Evolutionary conservation across 1,140 invertebrate species (phyloP), one percentile per base, ranked within the genome.

Genomic region (Aphidius gifuensis): DNA sequence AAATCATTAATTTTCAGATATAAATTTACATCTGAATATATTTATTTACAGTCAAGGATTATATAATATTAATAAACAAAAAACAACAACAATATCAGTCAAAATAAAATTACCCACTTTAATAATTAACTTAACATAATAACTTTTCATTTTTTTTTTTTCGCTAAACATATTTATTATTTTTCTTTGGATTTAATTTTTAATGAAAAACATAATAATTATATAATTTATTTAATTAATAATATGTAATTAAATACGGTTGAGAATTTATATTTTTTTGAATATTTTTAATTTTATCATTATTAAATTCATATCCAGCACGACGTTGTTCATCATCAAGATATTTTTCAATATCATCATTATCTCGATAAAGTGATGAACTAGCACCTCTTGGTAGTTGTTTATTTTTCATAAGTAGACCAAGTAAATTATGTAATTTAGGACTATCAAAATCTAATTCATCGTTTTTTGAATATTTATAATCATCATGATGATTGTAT

Each of bases 391-490:
- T n/a, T 0, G 79, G 78, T 2, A 81, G 44, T 39, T 76, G 74
- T 23, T 74, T 78, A 58, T 76, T 79, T 45, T 81, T 81, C 79
- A 80, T 80, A n/a, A 80, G 43, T 4, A 79, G 46, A 5, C 78
- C 76, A 5, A 79, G 53, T 5, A 79, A 65, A 61, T 81, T 81
- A 49, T 81, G 78, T 16, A 69, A 74, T 61, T 73, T 70, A 0
- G 75, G 76, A 55, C 79, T 71, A 57, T 80, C 79, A 5, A 74
- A 54, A 8, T 74, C 71, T 9, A 61, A 68, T 9, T 60, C 38
- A n/a, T 74, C 69, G 16, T 55, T 66, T 39, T 59, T 65, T 9
- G 45, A 58, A n/a, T 6, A 51, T 66, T 38, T 55, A 49, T 60
- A 51, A 58, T 45, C 9, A 53, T 71, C 69, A 32, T 53, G 16